These are phyloP conservation scores for Amblyraja radiata DNA, from an alignment of 2,797 vertebrate genomes.

Conservation along the genomic window DNA sequence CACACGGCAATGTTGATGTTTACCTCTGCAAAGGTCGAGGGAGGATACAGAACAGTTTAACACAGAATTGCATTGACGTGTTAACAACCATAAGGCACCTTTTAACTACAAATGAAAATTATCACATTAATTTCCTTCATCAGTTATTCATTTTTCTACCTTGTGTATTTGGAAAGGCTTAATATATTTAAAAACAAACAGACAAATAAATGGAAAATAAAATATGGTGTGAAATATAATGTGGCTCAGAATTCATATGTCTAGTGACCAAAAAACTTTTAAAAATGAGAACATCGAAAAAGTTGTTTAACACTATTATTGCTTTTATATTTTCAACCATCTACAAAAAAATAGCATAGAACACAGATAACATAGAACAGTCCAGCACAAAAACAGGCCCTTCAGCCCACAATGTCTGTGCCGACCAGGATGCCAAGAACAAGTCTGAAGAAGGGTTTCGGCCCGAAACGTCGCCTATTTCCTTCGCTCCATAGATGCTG, in stretches of 20 bases:
- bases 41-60: not conserved
- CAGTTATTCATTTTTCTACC: not conserved
- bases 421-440: no score
- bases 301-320: no score
- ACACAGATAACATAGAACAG: no score
- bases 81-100: not conserved
- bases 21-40: conserved; percentile 22
- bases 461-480: no score
- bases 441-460: no score
- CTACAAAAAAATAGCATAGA: not conserved
- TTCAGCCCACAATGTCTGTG: no score
- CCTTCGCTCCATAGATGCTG: no score
- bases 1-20: conserved; percentile 40
- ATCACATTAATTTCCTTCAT: not conserved
- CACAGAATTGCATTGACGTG: not conserved
- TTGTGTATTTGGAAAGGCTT: not conserved
- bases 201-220: not conserved
- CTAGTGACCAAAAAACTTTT: not conserved
- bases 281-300: not conserved
- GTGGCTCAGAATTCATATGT: not conserved
- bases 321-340: not conserved
- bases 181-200: not conserved
- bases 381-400: no score
- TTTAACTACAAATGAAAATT: not conserved
- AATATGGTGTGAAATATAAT: not conserved